Evolutionary conservation across 2,888 invertebrate genomes (phyloP), one percentile per base, ranked within the genome.

Genomic region (Cerceris ruficornis): DNA sequence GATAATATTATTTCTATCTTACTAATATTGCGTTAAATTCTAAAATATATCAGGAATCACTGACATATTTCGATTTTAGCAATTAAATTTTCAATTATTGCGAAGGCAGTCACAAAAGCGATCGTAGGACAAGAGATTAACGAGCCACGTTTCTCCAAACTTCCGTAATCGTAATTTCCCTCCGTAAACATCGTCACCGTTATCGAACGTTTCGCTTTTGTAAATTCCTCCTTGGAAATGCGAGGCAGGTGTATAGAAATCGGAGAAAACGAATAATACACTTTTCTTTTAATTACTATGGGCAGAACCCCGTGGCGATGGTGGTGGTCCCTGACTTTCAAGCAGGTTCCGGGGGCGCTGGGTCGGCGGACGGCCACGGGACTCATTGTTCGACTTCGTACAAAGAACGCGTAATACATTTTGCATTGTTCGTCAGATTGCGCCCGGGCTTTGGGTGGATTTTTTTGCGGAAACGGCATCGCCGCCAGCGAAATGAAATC

Each of bases 351-450:
- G 28, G 69, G 61, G 39, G n/a, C 42, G 66, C 60, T 69, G 49
- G 61, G 69, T 62, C 52, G 68, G 15, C 46, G 50, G 57, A 59
- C 14, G 64, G 69, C 49, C 64, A 28, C 60, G 39, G 60, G 49
- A 71, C 57, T 74, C 65, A 75, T 78, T 80, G 75, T 80, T 79
- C 50, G 64, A 70, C 43, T 39, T 8, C n/a, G 57, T 73, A 78
- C 60, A 79, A 71, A 75, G 75, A 71, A 61, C 61, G 58, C 71
- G 80, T 78, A 78, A 80, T 74, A 68, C 49, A 65, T 78, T 73
- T 65, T 49, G 61, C 54, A 70, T 80, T 80, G 57, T 78, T 67
- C n/a, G 17, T 8, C 46, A 13, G 7, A 50, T 55, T 74, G 54
- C 65, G 41, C 28, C 28, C 55, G 13, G 41, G 52, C 15, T 59